phyloP scores from a whole-genome alignment of 2,113 vertebrate species.

The Zapus hudsonius region DNA sequence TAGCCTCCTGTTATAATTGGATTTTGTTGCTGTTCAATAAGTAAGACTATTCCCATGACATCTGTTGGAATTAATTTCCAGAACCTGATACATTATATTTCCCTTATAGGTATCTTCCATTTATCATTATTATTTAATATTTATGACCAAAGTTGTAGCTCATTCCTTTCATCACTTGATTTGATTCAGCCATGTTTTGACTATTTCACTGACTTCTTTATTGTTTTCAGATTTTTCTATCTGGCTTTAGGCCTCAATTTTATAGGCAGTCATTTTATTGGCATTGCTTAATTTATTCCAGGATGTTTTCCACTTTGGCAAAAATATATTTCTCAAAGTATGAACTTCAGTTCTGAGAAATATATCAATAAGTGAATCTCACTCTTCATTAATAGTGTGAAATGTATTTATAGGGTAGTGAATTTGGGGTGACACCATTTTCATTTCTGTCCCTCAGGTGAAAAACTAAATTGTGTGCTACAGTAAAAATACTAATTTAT shows the following conservation, averaged over 20 bases:
- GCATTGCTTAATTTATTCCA: slow-evolving; percentile 58
- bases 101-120: slow-evolving; percentile 42
- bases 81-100: background rate
- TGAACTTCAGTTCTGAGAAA: slow-evolving; percentile 34
- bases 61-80: slow-evolving; percentile 46
- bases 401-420: background rate
- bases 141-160: slow-evolving; percentile 33
- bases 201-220: slow-evolving; percentile 31
- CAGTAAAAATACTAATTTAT: background rate
- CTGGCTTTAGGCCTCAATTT: slow-evolving; percentile 38
- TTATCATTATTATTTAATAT: slow-evolving; percentile 60
- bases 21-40: background rate
- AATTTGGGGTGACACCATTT: background rate
- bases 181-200: slow-evolving; percentile 44
- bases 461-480: background rate
- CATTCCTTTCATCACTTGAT: slow-evolving; percentile 34
- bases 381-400: slow-evolving; percentile 33
- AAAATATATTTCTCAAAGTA: slow-evolving; percentile 50
- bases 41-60: background rate
- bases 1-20: background rate
- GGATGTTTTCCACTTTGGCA: slow-evolving; percentile 37
- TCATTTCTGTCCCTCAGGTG: background rate
- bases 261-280: slow-evolving; percentile 53
- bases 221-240: slow-evolving; percentile 62
- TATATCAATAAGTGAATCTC: background rate